Percentiles rank a stretch among this genome's conserved stretches.
phyloP scores from a whole-genome alignment of 2,888 invertebrate genomes.

The Leptinotarsa peninsularis region DNA sequence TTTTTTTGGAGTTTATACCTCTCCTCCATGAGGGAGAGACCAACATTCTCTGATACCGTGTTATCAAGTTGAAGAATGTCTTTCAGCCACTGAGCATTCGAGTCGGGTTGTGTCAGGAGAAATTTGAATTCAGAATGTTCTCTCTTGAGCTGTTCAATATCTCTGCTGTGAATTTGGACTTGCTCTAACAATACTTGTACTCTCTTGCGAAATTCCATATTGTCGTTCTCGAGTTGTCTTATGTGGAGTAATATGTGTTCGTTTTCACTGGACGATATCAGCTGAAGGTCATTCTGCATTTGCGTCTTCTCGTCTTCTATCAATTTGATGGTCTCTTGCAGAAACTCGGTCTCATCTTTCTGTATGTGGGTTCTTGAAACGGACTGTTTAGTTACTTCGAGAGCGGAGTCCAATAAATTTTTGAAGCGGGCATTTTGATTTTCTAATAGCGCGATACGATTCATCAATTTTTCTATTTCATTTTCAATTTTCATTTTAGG shows the following conservation, averaged over 20 bases:
- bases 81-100: conserved; percentile 46
- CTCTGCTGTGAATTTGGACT: conserved; percentile 41
- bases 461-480: conserved; percentile 49
- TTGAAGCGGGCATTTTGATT: conserved; percentile 51
- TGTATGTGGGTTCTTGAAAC: conserved; percentile 31
- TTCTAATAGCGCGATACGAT: conserved; percentile 45
- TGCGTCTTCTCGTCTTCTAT: conserved; percentile 49
- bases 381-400: conserved; percentile 44
- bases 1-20: conserved; percentile 47
- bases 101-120: conserved; percentile 49
- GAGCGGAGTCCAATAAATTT: conserved; percentile 47
- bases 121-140: conserved; percentile 53
- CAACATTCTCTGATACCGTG: conserved; percentile 32
- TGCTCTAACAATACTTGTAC: conserved; percentile 38
- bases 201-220: conserved; percentile 38
- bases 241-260: conserved; percentile 34
- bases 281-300: conserved; percentile 46
- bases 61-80: conserved; percentile 48
- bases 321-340: conserved; percentile 46
- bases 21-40: conserved; percentile 42
- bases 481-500: conserved; percentile 52
- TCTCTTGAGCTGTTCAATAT: conserved; percentile 49
- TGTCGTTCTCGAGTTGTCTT: conserved; percentile 44
- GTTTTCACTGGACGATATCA: conserved; percentile 34
- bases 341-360: conserved; percentile 44